Evolutionary conservation across 1,140 invertebrate species (phyloP), one percentile per base, ranked within the genome.

Genomic region (Leptoteleia sp.): DNA sequence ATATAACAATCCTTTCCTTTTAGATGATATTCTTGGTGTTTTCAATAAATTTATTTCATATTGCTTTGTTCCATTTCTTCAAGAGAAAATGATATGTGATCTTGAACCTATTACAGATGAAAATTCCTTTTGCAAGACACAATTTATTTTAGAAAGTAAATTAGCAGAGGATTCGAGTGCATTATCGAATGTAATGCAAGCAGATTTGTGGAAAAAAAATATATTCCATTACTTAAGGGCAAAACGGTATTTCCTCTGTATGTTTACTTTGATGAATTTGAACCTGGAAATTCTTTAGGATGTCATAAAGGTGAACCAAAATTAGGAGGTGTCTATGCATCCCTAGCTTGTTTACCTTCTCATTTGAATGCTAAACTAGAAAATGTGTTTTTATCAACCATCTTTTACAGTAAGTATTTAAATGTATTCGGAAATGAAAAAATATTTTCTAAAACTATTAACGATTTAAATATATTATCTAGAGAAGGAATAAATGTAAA

Each of bases 251-350:
- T 71, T 27, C 48, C 57, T 29, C 12, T 70, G 8, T 19, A 40
- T 1, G 13, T 77, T 6, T 77, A 62, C 38, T 77, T 47, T 31
- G 65, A 71, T 25, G 73, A 76, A 50, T 76, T 77, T 17, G 43
- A 77, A 65, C 17, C 45, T 3, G 43, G 64, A 13, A 77, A 77
- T 29, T n/a, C 57, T n/a, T 50, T 77, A 42, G 75, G 48, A 8
- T 64, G 75, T 42, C 75, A 71, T 17, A 57, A 57, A 17, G 75
- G 57, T 0, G 65, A 77, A 43, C 45, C 70, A 59, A 77, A 70
- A 17, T 64, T 77, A 25, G 50, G 73, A 0, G 55, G 55, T 12
- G 11, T 61, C n/a, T 76, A 54, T 57, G 45, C 25, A 11, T 59
- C 62, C 16, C 35, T 68, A 15, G 38, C 48, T 0, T 47, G 38